Base-by-base conservation (phyloP, 2,888 invertebrate species). In the Amphipyra tragopoginis region DNA sequence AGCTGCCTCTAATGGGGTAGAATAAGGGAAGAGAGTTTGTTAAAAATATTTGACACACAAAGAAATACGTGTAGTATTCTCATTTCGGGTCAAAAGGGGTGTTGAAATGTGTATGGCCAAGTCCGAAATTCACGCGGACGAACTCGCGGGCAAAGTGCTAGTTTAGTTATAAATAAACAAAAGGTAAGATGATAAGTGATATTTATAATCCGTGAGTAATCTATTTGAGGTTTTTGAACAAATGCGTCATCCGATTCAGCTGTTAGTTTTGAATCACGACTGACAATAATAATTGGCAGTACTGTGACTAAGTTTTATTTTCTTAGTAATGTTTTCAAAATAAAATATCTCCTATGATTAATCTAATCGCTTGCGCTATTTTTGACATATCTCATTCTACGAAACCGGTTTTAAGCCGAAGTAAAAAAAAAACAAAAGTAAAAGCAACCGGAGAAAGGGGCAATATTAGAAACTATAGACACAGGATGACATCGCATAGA, bases 291-390 rank as follows among this genome's bases (percentile, higher is more conserved):
- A 56, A 62, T 53, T 50, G 29, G 33, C 36, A 10, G 21, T 0
- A 15, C 36, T 63, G 63, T 77, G 75, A 77, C 65, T 68, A 71
- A 77, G 54, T 51, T 33, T 48, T 43, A 39, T 42, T 47, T 77
- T 75, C 77, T 65, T 2, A 21, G 71, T 75, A 77, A 69, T 68
- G 71, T 75, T 69, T 58, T 73, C 14, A 52, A 60, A 67, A 69
- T 71, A 60, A 56, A 49, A 61, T 36, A 10, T 45, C 45, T 44
- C 34, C 29, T 43, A 13, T 42, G 43, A 59, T 33, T 52, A 58
- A 71, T 66, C 34, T 60, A 50, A 70, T 69, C 69, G 14, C 29
- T 21, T 21, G 21, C 5, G 14, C 13, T 40, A 7, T 43, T 49
- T 49, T 29, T 8, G 14, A 26, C 33, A 11, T 49, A 60, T 65